Evolutionary conservation across 2,113 vertebrate genomes (phyloP).

Genomic region (Meleagris gallopavo): DNA sequence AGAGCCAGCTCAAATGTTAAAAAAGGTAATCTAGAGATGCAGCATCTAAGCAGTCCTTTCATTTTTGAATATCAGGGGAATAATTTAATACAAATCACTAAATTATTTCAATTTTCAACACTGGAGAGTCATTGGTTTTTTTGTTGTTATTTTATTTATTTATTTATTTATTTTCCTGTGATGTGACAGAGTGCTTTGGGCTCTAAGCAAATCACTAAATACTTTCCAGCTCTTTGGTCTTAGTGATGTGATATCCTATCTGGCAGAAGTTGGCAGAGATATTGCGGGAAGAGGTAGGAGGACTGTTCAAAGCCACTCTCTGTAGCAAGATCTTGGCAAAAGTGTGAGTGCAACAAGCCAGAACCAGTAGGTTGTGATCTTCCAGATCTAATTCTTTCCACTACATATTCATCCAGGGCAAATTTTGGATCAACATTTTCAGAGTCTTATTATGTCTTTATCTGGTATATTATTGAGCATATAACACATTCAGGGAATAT

Average conservation of each 20-base stretch:
- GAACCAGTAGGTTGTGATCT: not conserved
- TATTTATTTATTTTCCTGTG: not conserved
- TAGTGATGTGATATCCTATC: not conserved
- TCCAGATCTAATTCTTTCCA: not conserved
- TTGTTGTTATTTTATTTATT: not conserved
- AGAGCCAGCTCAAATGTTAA: not conserved
- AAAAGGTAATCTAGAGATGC: not conserved
- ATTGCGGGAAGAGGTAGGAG: not conserved
- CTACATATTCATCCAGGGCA: not conserved
- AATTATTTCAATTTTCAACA: not conserved
- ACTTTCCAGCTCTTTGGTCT: not conserved
- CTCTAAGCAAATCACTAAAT: not conserved
- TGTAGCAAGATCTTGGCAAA: not conserved
- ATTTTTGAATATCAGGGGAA: not conserved
- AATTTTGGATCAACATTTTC: not conserved
- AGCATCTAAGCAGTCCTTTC: not conserved
- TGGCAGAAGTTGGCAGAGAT: not conserved
- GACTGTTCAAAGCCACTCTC: not conserved
- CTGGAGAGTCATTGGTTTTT: not conserved
- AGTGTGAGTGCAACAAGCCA: not conserved
- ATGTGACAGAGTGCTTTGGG: not conserved
- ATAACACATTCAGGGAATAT: not conserved
- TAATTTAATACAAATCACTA: not conserved
- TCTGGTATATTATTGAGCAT: not conserved
- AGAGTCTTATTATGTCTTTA: not conserved